A percentile compares a stretch with the other conserved stretches of the same genome.
Conservation (phyloP, 2,888 invertebrate genomes). For the Drosophila macrospina region DNA sequence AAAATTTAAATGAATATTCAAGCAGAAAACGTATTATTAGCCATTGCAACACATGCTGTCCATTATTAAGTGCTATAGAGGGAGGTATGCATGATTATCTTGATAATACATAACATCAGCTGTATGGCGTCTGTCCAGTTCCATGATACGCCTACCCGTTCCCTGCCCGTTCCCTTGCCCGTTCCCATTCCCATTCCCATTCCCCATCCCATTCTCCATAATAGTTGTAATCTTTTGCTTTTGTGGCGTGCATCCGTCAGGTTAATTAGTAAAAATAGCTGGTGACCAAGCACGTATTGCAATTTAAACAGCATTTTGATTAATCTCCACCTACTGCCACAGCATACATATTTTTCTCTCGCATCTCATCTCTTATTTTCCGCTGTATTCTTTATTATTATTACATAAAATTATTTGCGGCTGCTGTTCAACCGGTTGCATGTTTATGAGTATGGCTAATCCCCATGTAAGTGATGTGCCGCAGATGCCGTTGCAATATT, state of each 20-base stretch:
- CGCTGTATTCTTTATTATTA: slow-evolving; percentile 9
- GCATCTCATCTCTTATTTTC: not conserved
- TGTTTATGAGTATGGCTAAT: slow-evolving; percentile 26
- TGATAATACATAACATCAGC: slow-evolving; percentile 16
- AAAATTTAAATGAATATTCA: not conserved
- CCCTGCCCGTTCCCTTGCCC: not conserved
- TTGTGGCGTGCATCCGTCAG: slow-evolving; percentile 64
- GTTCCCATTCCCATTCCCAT: slow-evolving; percentile 12
- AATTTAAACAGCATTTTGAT: slow-evolving; percentile 72
- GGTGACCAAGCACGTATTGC: slow-evolving; percentile 73
- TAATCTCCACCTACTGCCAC: slow-evolving; percentile 68
- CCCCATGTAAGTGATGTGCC: slow-evolving; percentile 7
- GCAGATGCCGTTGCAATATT: slow-evolving; percentile 24
- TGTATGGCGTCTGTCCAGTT: slow-evolving; percentile 6
- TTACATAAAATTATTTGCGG: slow-evolving; percentile 27
- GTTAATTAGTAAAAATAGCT: slow-evolving; percentile 71
- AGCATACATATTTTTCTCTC: slow-evolving; percentile 11
- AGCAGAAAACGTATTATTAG: not conserved
- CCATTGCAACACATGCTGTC: slow-evolving; percentile 1
- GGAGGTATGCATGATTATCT: slow-evolving; percentile 9
- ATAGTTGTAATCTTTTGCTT: slow-evolving; percentile 46
- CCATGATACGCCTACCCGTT: not conserved
- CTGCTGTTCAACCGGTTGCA: slow-evolving; percentile 52
- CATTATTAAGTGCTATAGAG: slow-evolving; percentile 6
- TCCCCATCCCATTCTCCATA: slow-evolving; percentile 30